A percentile compares a stretch with the other conserved stretches of the same genome.
Evolutionary conservation across 92 coral and sea anemone genomes (phyloP).

Genomic region (Pocillopora meandrina): DNA sequence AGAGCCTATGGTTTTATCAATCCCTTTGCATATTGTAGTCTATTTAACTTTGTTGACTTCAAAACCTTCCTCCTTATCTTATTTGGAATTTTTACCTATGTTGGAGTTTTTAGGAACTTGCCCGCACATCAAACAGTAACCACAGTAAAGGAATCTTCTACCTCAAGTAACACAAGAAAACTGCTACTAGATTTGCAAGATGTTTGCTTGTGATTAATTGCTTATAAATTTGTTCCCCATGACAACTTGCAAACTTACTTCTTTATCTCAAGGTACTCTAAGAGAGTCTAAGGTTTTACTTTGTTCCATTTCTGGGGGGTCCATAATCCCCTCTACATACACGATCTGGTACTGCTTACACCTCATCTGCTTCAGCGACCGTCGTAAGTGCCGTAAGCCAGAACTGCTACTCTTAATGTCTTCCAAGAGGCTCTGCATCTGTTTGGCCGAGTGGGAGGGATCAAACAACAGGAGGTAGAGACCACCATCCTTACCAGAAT

Average conservation of each 20-base stretch:
- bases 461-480: conserved; percentile 83
- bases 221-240: background rate
- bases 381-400: conserved; percentile 78
- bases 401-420: conserved; percentile 76
- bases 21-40: no score
- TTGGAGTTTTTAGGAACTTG: no score
- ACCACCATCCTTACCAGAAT: conserved; percentile 84
- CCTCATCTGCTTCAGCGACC: conserved; percentile 87
- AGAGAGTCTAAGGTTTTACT: conserved; percentile 65
- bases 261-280: conserved; percentile 59
- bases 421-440: conserved; percentile 82
- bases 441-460: conserved; percentile 89
- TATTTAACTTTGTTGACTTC: no score
- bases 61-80: no score
- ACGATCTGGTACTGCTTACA: conserved; percentile 97
- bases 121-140: no score
- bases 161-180: background rate
- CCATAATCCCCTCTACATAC: conserved; percentile 91
- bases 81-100: no score
- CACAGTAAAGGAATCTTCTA: no score
- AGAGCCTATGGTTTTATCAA: no score
- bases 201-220: no score
- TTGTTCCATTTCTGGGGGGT: conserved; percentile 73
- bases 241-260: background rate
- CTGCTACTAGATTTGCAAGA: background rate